phyloP scores from a whole-genome alignment of 2,888 invertebrate species.

The Phanerotoma sp. region DNA sequence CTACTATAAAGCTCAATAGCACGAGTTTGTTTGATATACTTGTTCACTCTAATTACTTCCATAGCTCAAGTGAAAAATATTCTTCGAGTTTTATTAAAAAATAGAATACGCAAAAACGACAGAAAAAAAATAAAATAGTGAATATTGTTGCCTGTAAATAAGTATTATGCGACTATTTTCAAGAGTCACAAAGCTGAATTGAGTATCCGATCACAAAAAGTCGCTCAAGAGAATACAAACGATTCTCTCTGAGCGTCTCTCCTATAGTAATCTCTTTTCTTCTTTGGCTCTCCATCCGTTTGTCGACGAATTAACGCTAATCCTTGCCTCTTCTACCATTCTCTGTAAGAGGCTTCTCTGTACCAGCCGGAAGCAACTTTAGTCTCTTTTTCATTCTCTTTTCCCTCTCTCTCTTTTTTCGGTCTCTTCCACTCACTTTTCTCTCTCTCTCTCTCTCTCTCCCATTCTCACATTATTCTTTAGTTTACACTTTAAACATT shows the following conservation, averaged over 20 bases:
- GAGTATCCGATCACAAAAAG: slow-evolving; percentile 17
- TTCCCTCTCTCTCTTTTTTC: background rate
- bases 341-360: slow-evolving; percentile 28
- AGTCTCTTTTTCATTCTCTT: background rate
- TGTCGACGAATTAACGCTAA: slow-evolving; percentile 44
- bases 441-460: background rate
- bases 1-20: too few species aligned
- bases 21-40: too few species aligned
- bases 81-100: too few species aligned
- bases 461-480: slow-evolving; percentile 4
- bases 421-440: background rate
- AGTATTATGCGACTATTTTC: slow-evolving; percentile 21
- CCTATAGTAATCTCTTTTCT: slow-evolving; percentile 10
- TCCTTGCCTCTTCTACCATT: slow-evolving; percentile 28
- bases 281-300: slow-evolving; percentile 24
- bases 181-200: slow-evolving; percentile 11
- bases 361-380: slow-evolving; percentile 23
- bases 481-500: slow-evolving; percentile 21
- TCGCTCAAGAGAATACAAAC: slow-evolving; percentile 10
- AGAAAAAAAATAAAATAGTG: slow-evolving; percentile 2
- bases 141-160: slow-evolving; percentile 28
- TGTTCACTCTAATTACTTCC: too few species aligned
- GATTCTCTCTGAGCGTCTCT: slow-evolving; percentile 5
- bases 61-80: too few species aligned
- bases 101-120: background rate